Base-by-base conservation (phyloP, 2,888 invertebrate species). In the Agonopterix alstromeriana region DNA sequence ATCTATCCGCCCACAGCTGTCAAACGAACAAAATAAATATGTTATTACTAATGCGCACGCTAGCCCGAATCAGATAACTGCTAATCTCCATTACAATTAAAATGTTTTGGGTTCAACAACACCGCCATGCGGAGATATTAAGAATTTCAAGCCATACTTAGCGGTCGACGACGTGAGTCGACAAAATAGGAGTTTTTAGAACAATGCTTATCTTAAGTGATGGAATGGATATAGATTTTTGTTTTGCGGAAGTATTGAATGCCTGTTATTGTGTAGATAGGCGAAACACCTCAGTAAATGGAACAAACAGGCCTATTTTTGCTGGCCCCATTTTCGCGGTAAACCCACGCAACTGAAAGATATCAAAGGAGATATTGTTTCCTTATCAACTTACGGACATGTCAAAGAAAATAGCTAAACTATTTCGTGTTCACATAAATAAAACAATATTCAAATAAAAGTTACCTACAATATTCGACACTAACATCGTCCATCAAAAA, bases 81-180 rank as follows among this genome's bases (percentile, higher is more conserved):
- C 70, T 84, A 82, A 86, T 87, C 86, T 86, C 80, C 78, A 80
- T 82, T 83, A 86, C 86, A 88, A 86, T 88, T 87, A 86, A 85
- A 82, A 82, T 78, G 67, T 73, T 72, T 78, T 70, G 71, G 70
- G 76, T 75, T 73, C 72, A 70, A 76, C 65, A 69, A 64, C 75
- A 63, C 54, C 53, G 51, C 51, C 58, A 49, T 71, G 69, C 57
- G 56, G 60, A 73, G 65, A 70, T 69, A 67, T 63, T 68, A 27
- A 55, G 59, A 53, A 61, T 68, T 68, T 64, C 53, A 58, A 53
- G 55, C 54, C 47, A 55, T 55, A 57, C 53, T 52, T 55, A 54
- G 52, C 51, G 48, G 47, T 17, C 46, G 56, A 51, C 56, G 54
- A 46, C 58, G 57, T 53, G 57, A 57, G 55, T 54, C 42, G 46